Percentiles rank a stretch among this genome's conserved stretches.
These are phyloP conservation scores for Mizuhopecten yessoensis DNA, from an alignment of 1,140 invertebrate genomes.

Conservation along the genomic window DNA sequence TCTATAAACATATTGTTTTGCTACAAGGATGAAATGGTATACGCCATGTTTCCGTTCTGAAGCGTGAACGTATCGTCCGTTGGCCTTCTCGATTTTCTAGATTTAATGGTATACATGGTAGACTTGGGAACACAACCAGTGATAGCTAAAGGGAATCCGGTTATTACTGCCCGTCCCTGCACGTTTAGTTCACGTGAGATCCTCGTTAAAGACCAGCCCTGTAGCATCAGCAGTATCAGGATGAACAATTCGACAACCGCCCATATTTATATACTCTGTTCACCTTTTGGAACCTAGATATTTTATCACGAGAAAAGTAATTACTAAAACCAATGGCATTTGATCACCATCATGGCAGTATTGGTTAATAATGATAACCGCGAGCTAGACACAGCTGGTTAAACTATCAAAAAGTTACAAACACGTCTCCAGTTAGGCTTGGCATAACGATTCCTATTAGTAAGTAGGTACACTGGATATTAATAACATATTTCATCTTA, in stretches of 20 bases:
- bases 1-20: too few species aligned
- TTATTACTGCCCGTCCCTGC: not conserved
- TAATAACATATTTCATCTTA: too few species aligned
- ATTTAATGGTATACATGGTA: not conserved
- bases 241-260: not conserved
- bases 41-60: not conserved
- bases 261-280: not conserved
- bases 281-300: not conserved
- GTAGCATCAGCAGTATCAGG: not conserved
- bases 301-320: not conserved
- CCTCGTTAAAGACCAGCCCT: slow-evolving; percentile 1
- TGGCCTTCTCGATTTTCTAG: not conserved
- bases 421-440: not conserved
- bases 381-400: not conserved
- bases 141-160: not conserved
- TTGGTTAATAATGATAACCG: not conserved
- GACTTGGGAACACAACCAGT: not conserved
- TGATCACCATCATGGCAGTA: not conserved
- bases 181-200: not conserved
- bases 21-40: not conserved
- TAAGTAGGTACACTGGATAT: too few species aligned
- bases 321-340: not conserved
- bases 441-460: not conserved
- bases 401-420: not conserved
- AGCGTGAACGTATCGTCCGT: not conserved